phyloP scores from a whole-genome alignment of 2,797 vertebrate species.

The Anguilla marmorata region DNA sequence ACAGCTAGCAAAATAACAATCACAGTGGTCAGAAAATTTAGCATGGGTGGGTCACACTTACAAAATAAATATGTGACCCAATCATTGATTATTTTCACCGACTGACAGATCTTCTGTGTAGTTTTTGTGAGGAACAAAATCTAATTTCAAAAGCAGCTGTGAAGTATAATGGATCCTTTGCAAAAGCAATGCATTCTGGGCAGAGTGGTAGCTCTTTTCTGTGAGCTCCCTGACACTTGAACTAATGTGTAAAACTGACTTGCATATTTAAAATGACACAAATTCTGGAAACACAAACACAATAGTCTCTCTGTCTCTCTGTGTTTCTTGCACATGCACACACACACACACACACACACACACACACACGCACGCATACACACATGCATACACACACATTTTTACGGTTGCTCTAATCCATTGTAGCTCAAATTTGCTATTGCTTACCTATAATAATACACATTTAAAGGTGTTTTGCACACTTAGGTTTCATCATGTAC shows the following conservation, averaged over 20 bases:
- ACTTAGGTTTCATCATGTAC: too few relatives aligned
- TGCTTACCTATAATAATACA: conserved; percentile 13
- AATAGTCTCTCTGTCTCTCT: neutral
- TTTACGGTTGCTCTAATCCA: conserved; percentile 4
- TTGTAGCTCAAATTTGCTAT: conserved; percentile 19
- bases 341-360: neutral
- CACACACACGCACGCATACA: neutral
- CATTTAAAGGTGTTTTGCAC: too few relatives aligned
- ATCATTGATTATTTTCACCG: neutral
- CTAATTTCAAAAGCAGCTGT: neutral
- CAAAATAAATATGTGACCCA: neutral
- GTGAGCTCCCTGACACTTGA: neutral
- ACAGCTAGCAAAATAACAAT: neutral
- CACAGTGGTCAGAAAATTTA: neutral
- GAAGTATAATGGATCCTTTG: neutral
- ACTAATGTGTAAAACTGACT: neutral
- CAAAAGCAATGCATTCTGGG: neutral
- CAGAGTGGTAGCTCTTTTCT: neutral
- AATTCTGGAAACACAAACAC: neutral
- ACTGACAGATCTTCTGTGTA: neutral
- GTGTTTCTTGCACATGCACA: neutral
- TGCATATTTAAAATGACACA: neutral
- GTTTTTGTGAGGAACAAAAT: neutral
- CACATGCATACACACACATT: conserved; percentile 4
- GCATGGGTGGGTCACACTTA: neutral